Base-by-base conservation (phyloP, 2,888 invertebrate genomes). In the Drosophila quasianomalipes region DNA sequence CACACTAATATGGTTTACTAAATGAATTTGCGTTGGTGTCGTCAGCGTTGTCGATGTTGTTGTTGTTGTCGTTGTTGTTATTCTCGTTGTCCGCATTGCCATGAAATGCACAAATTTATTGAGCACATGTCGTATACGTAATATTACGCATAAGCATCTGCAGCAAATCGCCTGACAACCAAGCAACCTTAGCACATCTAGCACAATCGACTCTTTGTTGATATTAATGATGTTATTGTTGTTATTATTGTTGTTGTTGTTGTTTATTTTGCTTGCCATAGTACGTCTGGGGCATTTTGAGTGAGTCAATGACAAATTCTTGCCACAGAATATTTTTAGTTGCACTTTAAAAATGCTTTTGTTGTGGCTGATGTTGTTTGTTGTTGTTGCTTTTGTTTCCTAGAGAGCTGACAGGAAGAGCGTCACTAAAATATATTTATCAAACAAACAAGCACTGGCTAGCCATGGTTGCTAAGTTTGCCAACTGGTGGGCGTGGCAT, bases 51-150 rank as follows among this genome's bases (percentile, higher is more conserved):
- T 51, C n/a, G 35, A 47, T 64, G 37, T 55, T 54, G 61, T 59
- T 37, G 35, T 44, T 39, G 54, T 26, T 30, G 69, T 4, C 3
- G 26, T 19, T 39, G 55, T n/a, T 33, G n/a, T 47, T 31, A 51
- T 44, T 66, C 61, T 41, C 44, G 66, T 69, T 63, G 68, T 57
- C 76, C 68, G 73, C 76, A 80, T 85, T 78, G 73, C 73, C 77
- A 61, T 83, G 76, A 81, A 86, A 74, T 89, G 82, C 77, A 78
- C 73, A 81, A 82, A 81, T 82, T 70, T 86, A 85, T 85, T 79
- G 87, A 75, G 76, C 78, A 74, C 85, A 80, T 80, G 82, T 76
- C 78, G 70, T 72, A 81, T 86, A 74, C 77, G 79, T 74, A 81
- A 83, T 77, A 83, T 58, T 41, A 65, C 47, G 39, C 51, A 39